phyloP scores from a whole-genome alignment of 2,888 invertebrate species.

The Phanerotoma sp. region DNA sequence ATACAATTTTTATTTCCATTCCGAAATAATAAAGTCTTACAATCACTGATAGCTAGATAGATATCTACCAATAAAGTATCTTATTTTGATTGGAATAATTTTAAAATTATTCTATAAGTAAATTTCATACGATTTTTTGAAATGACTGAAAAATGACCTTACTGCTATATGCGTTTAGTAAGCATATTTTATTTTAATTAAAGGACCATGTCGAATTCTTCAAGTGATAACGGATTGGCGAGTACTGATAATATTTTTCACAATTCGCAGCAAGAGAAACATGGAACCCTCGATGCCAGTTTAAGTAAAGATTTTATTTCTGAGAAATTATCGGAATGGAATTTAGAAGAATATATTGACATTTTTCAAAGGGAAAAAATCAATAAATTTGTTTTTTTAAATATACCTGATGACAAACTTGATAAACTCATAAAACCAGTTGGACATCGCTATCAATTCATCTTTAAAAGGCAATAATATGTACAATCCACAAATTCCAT shows the following conservation, averaged over 20 bases:
- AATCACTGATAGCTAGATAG: too few relatives aligned
- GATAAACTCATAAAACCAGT: background rate
- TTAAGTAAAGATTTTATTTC: background rate
- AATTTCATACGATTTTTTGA: too few relatives aligned
- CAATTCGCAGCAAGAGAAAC: background rate
- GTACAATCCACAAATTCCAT: background rate
- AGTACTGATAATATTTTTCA: background rate
- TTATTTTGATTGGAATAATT: too few relatives aligned
- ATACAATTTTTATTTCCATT: too few relatives aligned
- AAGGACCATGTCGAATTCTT: background rate
- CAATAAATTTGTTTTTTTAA: background rate
- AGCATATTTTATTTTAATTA: background rate
- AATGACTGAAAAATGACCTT: too few relatives aligned
- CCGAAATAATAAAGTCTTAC: too few relatives aligned
- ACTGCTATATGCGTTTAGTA: too few relatives aligned
- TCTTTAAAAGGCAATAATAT: background rate
- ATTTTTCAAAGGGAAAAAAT: background rate
- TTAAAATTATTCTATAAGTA: too few relatives aligned
- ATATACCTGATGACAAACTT: background rate
- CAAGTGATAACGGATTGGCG: background rate
- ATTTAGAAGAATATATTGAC: background rate
- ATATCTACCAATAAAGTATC: too few relatives aligned
- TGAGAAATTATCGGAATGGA: background rate
- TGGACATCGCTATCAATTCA: background rate
- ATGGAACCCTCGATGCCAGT: background rate